Conservation (phyloP, 1,140 invertebrate genomes). For the Panulirus ornatus region DNA sequence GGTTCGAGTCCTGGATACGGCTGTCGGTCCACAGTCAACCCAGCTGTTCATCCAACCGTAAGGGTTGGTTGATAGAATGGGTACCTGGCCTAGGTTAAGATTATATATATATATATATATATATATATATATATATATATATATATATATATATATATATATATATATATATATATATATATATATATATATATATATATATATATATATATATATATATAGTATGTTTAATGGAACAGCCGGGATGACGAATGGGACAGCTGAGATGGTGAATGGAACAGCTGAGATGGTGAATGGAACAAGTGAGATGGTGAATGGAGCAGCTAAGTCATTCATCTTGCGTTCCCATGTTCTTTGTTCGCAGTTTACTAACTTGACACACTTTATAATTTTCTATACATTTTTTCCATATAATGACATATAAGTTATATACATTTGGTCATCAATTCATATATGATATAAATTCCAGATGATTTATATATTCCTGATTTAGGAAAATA, state of each 20-base stretch:
- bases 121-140: not conserved
- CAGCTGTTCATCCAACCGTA: too few species aligned
- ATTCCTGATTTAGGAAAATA: too few species aligned
- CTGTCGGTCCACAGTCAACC: too few species aligned
- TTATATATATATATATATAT: slow-evolving; percentile 2
- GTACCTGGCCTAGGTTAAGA: too few species aligned
- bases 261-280: not conserved
- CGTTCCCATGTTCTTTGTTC: not conserved
- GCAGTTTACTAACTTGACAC: not conserved
- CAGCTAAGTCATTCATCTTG: not conserved
- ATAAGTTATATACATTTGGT: too few species aligned
- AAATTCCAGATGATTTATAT: too few species aligned
- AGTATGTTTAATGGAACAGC: not conserved
- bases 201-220: slow-evolving; percentile 6
- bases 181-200: not conserved
- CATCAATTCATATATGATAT: too few species aligned
- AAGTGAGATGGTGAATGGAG: not conserved
- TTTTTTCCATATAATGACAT: not conserved
- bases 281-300: not conserved
- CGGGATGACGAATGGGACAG: not conserved
- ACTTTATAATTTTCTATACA: not conserved
- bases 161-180: not conserved
- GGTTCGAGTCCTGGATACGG: too few species aligned
- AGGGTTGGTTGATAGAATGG: too few species aligned
- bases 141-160: not conserved